Percentiles rank a stretch among this genome's conserved stretches.
Evolutionary conservation across 2,113 vertebrate genomes (phyloP).

Genomic region (Ceyx melanurus): DNA sequence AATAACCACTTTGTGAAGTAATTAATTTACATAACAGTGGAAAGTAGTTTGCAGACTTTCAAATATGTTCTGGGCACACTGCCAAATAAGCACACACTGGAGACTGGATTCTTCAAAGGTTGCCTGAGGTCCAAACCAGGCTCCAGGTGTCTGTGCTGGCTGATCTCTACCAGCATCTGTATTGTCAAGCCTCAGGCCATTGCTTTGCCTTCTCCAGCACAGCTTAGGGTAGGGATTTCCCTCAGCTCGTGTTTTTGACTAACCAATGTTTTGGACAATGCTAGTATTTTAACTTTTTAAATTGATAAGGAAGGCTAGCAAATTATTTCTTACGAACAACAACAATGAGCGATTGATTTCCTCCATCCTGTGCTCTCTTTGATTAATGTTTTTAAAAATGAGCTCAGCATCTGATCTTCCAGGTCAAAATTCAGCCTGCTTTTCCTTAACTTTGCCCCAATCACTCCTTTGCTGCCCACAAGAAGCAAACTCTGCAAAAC

Average conservation of each 20-base stretch:
- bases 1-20: neutral
- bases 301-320: neutral
- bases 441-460: constrained; percentile 37
- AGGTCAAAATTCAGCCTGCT: constrained; percentile 10
- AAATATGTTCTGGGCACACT: neutral
- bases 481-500: neutral
- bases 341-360: neutral
- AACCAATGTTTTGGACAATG: neutral
- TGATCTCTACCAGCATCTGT: neutral
- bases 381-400: constrained; percentile 2
- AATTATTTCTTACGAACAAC: neutral
- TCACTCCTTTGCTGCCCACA: neutral
- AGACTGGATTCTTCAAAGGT: neutral
- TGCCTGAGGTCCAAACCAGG: neutral
- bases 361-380: constrained; percentile 19
- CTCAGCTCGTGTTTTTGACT: neutral
- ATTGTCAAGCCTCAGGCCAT: neutral
- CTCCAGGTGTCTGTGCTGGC: neutral
- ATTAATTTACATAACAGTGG: neutral
- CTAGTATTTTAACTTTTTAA: neutral
- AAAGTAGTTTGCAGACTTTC: neutral
- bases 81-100: neutral
- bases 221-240: neutral
- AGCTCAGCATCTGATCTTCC: neutral
- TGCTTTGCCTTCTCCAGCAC: neutral